Evolutionary conservation across 2,113 vertebrate species (phyloP).

Genomic region (Callopanchax toddi): DNA sequence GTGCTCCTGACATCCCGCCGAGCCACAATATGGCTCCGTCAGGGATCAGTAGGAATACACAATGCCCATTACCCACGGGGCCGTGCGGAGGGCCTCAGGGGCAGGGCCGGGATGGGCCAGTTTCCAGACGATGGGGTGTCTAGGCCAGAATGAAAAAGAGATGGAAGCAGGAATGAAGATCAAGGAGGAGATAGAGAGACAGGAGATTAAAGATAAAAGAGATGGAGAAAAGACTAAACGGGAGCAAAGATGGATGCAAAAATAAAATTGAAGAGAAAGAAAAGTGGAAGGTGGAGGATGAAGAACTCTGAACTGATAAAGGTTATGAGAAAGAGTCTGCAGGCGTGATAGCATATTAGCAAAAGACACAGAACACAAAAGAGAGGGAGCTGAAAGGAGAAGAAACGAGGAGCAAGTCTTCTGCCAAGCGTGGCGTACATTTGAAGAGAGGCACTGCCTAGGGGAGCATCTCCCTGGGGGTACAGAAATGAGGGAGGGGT

Average conservation of each 20-base stretch:
- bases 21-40: constrained; percentile 83
- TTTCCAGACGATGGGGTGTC: constrained; percentile 78
- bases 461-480: constrained; percentile 59
- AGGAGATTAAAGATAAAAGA: constrained; percentile 65
- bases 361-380: constrained; percentile 50
- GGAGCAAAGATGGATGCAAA: constrained; percentile 3
- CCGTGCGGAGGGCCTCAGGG: constrained; percentile 68
- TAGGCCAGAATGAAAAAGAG: constrained; percentile 68
- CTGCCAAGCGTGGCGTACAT: constrained; percentile 52
- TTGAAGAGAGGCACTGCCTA: constrained; percentile 55
- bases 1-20: constrained; percentile 81
- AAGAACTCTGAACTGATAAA: constrained; percentile 19
- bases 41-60: constrained; percentile 83
- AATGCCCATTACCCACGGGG: constrained; percentile 81
- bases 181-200: constrained; percentile 51
- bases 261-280: constrained; percentile 14
- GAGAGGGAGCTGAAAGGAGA: constrained; percentile 41
- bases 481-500: constrained; percentile 13
- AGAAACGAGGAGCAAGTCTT: constrained; percentile 61
- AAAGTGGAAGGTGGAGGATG: constrained; percentile 12
- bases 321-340: constrained; percentile 60
- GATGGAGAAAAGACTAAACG: constrained; percentile 30
- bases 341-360: neutral
- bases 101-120: constrained; percentile 67
- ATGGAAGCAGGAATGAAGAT: constrained; percentile 61